Conservation (phyloP, 2,113 vertebrate genomes). For the Vidua chalybeata region DNA sequence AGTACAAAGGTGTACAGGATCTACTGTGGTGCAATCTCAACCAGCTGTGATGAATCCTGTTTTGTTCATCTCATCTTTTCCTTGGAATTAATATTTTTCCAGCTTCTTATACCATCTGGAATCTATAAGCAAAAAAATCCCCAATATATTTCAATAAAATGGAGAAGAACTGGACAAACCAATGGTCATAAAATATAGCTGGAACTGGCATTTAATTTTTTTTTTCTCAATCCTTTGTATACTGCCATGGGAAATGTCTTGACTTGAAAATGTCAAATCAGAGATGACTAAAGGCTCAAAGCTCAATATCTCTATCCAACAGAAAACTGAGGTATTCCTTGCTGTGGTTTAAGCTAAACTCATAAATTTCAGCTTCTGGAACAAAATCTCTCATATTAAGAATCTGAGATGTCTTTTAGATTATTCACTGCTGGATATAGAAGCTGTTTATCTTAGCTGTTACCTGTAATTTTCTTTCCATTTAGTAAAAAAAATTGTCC, state of each 20-base stretch:
- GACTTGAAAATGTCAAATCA: neutral
- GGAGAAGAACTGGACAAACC: neutral
- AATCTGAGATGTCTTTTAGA: neutral
- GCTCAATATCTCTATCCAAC: neutral
- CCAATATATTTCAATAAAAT: neutral
- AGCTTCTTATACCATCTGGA: neutral
- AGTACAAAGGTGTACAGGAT: neutral
- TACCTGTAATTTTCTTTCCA: neutral
- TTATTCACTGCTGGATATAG: neutral
- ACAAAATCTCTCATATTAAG: neutral
- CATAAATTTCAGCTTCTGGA: neutral
- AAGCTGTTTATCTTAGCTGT: neutral
- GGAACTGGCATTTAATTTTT: neutral
- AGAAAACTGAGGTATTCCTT: neutral
- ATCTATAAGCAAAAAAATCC: neutral
- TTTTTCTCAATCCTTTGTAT: neutral
- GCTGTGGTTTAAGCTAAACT: neutral
- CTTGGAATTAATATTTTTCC: neutral
- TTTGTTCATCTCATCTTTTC: neutral
- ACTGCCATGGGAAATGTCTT: neutral
- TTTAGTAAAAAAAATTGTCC: neutral
- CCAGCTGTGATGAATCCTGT: neutral
- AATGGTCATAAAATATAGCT: neutral
- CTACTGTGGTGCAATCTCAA: neutral
- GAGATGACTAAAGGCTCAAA: neutral